Evolutionary conservation across 2,888 invertebrate genomes (phyloP), one percentile per base, ranked within the genome.

Genomic region (Ormyrus thymus): DNA sequence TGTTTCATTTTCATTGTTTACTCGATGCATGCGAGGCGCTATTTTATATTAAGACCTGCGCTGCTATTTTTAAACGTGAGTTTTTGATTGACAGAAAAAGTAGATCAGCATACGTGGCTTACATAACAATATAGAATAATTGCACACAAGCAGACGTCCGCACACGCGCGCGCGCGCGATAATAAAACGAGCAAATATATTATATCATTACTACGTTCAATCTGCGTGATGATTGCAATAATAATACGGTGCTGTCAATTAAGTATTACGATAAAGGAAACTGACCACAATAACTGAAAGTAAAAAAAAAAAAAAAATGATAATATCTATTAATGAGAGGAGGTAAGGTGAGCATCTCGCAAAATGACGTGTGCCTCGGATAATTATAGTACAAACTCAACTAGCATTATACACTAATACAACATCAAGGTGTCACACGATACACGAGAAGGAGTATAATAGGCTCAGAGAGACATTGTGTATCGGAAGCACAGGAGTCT

Each of bases 261-360:
- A 15, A 8, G 45, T 58, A 58, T 74, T 69, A 72, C 69, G 48
- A 64, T 78, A 56, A 56, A 62, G 56, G 62, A 70, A 74, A 74
- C 45, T n/a, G 7, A 61, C 61, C 58, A 59, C 43, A 66, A 59
- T 15, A 68, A 61, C 65, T 29, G 48, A 73, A 29, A 29, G 29
- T 29, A 29, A 29, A 29, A 29, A 29, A 70, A n/a, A 78, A 73
- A 78, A 50, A 70, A 74, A 78, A 74, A 58, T 64, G 58, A 78
- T 65, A 58, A n/a, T 46, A 73, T 62, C 69, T 69, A 64, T 64
- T 59, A 65, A 70, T 69, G 68, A 65, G 69, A 69, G 7, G 50
- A n/a, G 62, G 43, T 11, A 11, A 64, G 13, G 53, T 8, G 48
- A 11, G 46, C 29, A 58, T 68, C 61, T 58, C 43, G 11, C n/a